A percentile compares a stretch with the other conserved stretches of the same genome.
phyloP scores from a whole-genome alignment of 2,888 invertebrate genomes.

The Abrostola triplasia region DNA sequence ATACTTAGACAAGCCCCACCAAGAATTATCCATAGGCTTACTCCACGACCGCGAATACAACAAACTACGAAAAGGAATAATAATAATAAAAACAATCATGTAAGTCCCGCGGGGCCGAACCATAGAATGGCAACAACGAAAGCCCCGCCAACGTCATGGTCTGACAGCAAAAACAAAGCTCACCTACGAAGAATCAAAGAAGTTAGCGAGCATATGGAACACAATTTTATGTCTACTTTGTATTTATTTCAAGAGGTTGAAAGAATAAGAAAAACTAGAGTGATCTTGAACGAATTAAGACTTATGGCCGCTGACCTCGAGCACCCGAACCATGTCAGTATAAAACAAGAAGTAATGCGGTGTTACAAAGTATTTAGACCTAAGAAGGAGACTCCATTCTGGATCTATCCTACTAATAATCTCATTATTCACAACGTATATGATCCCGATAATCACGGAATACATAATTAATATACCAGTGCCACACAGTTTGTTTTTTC shows the following conservation, averaged over 20 bases:
- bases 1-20: too few relatives aligned
- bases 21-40: too few relatives aligned
- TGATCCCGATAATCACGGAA: conserved; percentile 59
- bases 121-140: too few relatives aligned
- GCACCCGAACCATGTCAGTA: not conserved
- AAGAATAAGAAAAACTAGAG: conserved; percentile 9
- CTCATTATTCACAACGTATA: conserved; percentile 56
- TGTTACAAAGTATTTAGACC: not conserved
- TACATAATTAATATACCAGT: conserved; percentile 31
- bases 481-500: too few relatives aligned
- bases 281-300: conserved; percentile 4
- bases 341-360: not conserved
- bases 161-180: not conserved
- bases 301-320: conserved; percentile 6
- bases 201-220: conserved; percentile 4
- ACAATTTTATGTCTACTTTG: conserved; percentile 12
- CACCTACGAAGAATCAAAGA: conserved; percentile 4
- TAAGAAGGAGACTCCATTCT: not conserved
- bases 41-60: too few relatives aligned
- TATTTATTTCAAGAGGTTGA: conserved; percentile 25
- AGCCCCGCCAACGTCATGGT: not conserved
- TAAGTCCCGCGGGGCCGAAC: too few relatives aligned
- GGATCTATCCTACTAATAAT: conserved; percentile 55
- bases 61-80: not conserved
- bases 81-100: too few relatives aligned